These are phyloP conservation scores for Neotragus pygmaeus DNA, from an alignment of 2,113 vertebrate species.

Conservation along the genomic window DNA sequence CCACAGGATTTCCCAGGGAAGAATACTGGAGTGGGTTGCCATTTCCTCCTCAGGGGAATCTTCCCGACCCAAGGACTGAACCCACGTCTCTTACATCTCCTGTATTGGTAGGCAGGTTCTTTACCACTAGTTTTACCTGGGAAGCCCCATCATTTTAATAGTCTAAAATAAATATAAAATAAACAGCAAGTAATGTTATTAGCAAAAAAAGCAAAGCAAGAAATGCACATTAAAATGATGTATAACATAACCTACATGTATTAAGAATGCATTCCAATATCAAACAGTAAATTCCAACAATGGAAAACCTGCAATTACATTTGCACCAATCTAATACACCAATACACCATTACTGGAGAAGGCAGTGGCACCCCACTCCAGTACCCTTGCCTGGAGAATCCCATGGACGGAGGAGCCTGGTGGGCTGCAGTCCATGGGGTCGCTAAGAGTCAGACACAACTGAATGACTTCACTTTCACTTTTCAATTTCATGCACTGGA, in stretches of 20 bases:
- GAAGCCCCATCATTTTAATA: not conserved
- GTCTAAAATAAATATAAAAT: not conserved
- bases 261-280: not conserved
- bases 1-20: not conserved
- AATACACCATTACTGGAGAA: no score
- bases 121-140: not conserved
- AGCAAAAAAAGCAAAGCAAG: not conserved
- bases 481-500: no score
- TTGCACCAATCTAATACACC: not conserved
- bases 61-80: not conserved
- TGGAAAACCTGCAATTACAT: not conserved
- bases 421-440: no score
- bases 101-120: not conserved
- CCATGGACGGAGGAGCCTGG: no score
- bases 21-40: not conserved
- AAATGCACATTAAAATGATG: not conserved
- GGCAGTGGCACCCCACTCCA: no score
- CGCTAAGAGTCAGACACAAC: no score
- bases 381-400: no score
- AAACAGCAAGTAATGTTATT: not conserved
- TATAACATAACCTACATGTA: not conserved
- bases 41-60: not conserved
- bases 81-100: fast-evolving
- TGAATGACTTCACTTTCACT: no score
- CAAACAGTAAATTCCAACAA: not conserved